These are phyloP conservation scores for Spinibarbus caldwelli DNA, from an alignment of 2,797 vertebrate genomes.

Conservation along the genomic window DNA sequence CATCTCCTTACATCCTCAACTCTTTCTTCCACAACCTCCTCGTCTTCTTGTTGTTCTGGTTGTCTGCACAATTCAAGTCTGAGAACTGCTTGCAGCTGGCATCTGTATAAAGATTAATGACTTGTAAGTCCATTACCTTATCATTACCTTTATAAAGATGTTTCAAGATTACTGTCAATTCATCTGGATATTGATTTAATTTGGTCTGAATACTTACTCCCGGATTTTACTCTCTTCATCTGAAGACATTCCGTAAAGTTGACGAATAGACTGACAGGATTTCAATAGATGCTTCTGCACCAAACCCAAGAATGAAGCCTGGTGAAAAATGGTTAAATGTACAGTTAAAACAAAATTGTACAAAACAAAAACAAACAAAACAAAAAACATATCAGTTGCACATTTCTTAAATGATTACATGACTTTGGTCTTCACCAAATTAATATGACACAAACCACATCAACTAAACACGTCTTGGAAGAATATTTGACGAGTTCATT, in stretches of 20 bases:
- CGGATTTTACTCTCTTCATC: constrained; percentile 84
- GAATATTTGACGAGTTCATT: too few species aligned
- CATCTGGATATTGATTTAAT: neutral
- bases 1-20: constrained; percentile 84
- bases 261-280: constrained; percentile 84
- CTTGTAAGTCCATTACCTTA: neutral
- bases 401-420: neutral
- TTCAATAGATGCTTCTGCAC: constrained; percentile 84
- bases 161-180: neutral
- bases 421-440: neutral
- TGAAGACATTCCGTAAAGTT: constrained; percentile 72
- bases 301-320: constrained; percentile 75
- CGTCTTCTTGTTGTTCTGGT: constrained; percentile 66
- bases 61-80: constrained; percentile 87
- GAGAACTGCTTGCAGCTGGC: constrained; percentile 87
- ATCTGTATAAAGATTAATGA: constrained; percentile 74
- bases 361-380: too few species aligned
- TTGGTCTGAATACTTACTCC: constrained; percentile 81
- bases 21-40: constrained; percentile 78
- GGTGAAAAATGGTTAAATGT: constrained; percentile 56
- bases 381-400: neutral
- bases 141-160: neutral
- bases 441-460: neutral
- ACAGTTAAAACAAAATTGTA: neutral
- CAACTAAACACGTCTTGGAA: neutral